Evolutionary conservation across 1,140 invertebrate species (phyloP), one percentile per base, ranked within the genome.

Genomic region (Scylla paramamosain): DNA sequence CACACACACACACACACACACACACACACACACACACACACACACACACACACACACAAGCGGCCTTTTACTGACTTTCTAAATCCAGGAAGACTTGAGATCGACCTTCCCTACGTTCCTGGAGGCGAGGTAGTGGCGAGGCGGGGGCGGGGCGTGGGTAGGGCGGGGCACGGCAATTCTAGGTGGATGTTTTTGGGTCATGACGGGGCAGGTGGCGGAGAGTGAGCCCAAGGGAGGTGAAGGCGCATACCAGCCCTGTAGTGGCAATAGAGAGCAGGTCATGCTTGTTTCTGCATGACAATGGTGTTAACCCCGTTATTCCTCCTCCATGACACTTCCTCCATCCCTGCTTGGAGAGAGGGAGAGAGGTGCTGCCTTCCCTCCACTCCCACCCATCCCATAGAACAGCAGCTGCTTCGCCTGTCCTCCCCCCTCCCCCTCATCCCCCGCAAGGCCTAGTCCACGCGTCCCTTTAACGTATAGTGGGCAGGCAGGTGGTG

Each of bases 1-100:
- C 52, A 91, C 90, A 91, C 52, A 52, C 90, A 91, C 90, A 91
- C 90, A 59, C 88, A 90, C 31, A 90, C 31, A 90, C 88, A 90
- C 88, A 90, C 88, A 90, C 88, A 90, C 88, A 90, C 31, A 48
- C 45, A 90, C 31, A 45, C 31, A 90, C 88, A 90, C 45, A 32
- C 31, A 90, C 45, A 48, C 88, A 32, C 31, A 90, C 39, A 39
- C 39, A 39, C 39, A 39, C 39, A 39, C 88, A 45, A 39, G 0
- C 52, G 16, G 16, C 52, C 52, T 20, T 12, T 12, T 59, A 59
- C 10, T 59, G 52, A 59, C 16, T 59, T 59, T 59, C 16, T 59
- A 14, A 20, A 14, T 4, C 52, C 90, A 91, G 32, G 45, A n/a
- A 45, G 25, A 3, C 86, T 20, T 28, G 31, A 88, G 25, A 46